phyloP scores from a whole-genome alignment of 1,140 invertebrate genomes.

The Alviniconcha marisindica region DNA sequence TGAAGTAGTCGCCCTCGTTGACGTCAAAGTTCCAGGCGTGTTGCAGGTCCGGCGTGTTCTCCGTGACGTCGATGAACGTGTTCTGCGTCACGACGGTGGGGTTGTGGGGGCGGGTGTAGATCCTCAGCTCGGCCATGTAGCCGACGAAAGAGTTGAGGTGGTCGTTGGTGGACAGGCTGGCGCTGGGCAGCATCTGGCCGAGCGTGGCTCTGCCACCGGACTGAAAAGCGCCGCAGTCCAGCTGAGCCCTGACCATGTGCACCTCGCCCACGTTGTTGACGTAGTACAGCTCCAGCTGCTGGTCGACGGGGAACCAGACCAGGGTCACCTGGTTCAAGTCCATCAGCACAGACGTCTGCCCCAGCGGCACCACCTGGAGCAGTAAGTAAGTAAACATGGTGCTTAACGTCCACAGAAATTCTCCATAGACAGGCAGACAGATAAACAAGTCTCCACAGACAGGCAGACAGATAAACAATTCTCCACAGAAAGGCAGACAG shows the following conservation, averaged over 20 bases:
- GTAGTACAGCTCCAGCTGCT: background rate
- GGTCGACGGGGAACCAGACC: background rate
- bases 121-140: conserved; percentile 13
- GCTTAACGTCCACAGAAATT: no score
- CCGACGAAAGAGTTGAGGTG: background rate
- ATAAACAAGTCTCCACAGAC: background rate
- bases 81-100: conserved; percentile 1
- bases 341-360: background rate
- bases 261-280: background rate
- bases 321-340: background rate
- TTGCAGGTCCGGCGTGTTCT: conserved; percentile 8
- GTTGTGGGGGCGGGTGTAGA: conserved; percentile 12
- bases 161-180: background rate
- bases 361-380: background rate
- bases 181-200: background rate
- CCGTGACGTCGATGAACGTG: conserved; percentile 4
- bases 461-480: background rate
- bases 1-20: conserved; percentile 15
- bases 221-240: conserved; percentile 1
- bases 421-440: background rate
- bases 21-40: conserved; percentile 16
- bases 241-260: background rate
- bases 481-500: background rate
- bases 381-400: background rate
- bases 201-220: background rate